These are phyloP conservation scores for Ormia ochracea DNA, from an alignment of 2,888 invertebrate genomes.

Conservation along the genomic window DNA sequence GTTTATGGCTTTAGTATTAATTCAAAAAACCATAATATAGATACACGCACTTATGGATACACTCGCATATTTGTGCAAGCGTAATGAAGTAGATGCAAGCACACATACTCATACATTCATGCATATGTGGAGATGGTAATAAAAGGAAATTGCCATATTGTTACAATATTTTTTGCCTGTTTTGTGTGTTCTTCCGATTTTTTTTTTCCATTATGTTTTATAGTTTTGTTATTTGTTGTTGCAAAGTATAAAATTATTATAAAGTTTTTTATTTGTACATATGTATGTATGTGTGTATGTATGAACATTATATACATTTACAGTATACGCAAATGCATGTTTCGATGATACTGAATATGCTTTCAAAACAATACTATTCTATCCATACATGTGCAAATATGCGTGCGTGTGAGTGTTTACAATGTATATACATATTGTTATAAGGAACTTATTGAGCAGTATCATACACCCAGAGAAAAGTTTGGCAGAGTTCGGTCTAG, in stretches of 20 bases:
- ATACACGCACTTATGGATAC: neutral
- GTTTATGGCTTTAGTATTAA: conserved; percentile 51
- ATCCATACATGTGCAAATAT: too few species aligned
- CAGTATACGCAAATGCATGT: neutral
- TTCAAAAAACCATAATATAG: conserved; percentile 15
- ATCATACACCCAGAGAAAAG: too few species aligned
- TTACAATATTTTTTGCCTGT: conserved; percentile 49
- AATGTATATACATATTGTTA: too few species aligned
- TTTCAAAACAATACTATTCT: too few species aligned
- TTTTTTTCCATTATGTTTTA: conserved; percentile 7
- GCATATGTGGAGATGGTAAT: conserved; percentile 31
- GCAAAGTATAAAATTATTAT: conserved; percentile 39
- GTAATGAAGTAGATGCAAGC: neutral
- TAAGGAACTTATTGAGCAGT: too few species aligned
- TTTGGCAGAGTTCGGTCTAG: too few species aligned
- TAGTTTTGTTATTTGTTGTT: conserved; percentile 17
- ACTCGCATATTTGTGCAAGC: conserved; percentile 50
- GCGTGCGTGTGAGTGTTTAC: too few species aligned
- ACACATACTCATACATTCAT: too few species aligned
- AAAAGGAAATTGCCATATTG: conserved; percentile 61
- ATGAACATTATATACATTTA: neutral
- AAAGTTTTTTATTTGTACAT: neutral
- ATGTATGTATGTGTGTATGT: neutral
- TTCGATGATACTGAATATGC: neutral
- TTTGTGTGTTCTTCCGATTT: neutral